phyloP scores from a whole-genome alignment of 2,113 vertebrate genomes.

The Ctenomys sociabilis region DNA sequence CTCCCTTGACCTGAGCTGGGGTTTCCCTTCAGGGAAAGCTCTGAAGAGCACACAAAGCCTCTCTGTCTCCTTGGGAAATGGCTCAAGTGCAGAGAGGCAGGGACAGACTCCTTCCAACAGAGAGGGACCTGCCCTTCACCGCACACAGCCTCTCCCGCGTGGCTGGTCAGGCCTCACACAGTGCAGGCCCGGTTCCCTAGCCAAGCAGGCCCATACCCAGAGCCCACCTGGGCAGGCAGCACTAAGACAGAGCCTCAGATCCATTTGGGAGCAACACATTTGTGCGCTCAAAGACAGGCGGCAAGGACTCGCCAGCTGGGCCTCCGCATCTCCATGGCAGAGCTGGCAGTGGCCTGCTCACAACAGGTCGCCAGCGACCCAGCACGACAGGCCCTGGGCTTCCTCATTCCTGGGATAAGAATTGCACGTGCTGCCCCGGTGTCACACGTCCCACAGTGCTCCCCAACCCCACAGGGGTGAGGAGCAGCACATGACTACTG shows the following conservation, averaged over 20 bases:
- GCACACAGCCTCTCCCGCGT: not conserved
- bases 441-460: not conserved
- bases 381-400: not conserved
- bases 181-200: not conserved
- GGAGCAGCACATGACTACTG: not conserved
- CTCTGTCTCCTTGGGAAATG: conserved; percentile 73
- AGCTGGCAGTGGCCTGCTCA: not conserved
- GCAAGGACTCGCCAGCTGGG: not conserved
- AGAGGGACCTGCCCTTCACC: not conserved
- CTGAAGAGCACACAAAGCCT: conserved; percentile 47
- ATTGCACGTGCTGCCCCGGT: not conserved
- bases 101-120: not conserved
- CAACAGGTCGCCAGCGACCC: not conserved
- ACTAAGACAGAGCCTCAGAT: conserved; percentile 49
- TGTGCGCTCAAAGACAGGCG: conserved; percentile 59
- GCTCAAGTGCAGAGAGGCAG: conserved; percentile 46
- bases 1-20: not conserved
- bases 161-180: not conserved
- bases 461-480: not conserved
- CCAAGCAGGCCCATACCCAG: conserved; percentile 53
- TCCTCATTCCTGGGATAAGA: not conserved
- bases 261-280: conserved; percentile 50
- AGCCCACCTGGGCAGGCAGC: conserved; percentile 48
- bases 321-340: conserved; percentile 18
- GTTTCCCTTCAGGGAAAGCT: not conserved